Conservation (phyloP, 2,888 invertebrate genomes). For the Pachliopta kotzebuea region DNA sequence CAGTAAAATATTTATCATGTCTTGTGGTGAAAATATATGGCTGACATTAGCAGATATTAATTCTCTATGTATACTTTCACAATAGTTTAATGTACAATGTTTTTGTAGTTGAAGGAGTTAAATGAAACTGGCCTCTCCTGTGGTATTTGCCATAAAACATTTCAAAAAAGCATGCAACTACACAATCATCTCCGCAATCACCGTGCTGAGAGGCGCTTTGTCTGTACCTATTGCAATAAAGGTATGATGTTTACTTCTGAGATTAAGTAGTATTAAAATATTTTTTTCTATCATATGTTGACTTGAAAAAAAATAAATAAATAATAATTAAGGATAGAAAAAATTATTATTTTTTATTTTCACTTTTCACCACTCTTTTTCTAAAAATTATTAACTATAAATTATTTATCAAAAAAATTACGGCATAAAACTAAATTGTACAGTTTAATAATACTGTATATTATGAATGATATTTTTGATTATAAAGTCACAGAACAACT, state of each 20-base stretch:
- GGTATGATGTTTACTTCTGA: conserved; percentile 43
- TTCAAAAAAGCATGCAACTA: conserved; percentile 70
- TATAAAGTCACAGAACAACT: no score
- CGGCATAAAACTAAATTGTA: no score
- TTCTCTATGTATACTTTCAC: neutral
- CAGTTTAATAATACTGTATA: no score
- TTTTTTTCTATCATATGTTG: no score
- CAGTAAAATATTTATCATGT: neutral
- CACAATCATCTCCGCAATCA: conserved; percentile 76
- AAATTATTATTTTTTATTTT: no score
- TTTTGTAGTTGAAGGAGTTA: conserved; percentile 44
- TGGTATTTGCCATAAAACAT: conserved; percentile 72
- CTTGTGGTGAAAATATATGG: neutral
- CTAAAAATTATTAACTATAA: no score
- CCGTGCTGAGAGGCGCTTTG: conserved; percentile 73
- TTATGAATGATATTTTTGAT: no score
- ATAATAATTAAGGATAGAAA: no score
- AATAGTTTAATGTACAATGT: neutral
- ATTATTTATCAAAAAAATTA: no score
- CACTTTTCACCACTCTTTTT: no score
- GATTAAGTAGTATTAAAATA: conserved; percentile 1
- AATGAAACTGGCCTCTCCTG: conserved; percentile 58
- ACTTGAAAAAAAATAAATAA: no score
- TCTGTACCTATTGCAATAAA: conserved; percentile 77
- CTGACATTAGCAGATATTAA: neutral